A percentile compares a stretch with the other conserved stretches of the same genome.
Conservation (phyloP, 2,888 invertebrate species). For the Parelbella ahira region DNA sequence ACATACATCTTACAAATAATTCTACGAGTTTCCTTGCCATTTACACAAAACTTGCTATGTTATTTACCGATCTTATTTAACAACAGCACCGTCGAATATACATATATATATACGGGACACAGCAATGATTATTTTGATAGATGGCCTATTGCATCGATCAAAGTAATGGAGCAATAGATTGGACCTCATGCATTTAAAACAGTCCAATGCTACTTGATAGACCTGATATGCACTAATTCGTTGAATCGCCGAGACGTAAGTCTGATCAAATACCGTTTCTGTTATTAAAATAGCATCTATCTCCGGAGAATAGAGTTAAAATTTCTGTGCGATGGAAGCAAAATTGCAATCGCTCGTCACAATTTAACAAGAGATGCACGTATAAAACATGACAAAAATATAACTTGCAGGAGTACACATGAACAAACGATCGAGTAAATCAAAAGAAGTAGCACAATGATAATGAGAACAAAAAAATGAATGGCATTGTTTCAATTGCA, state of each 20-base stretch:
- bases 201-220: conserved; percentile 12
- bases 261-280: too few relatives aligned
- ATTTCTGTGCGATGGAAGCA: too few relatives aligned
- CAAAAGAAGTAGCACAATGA: conserved; percentile 22
- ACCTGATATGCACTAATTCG: conserved; percentile 14
- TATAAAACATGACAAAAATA: conserved; percentile 14
- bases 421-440: conserved; percentile 3
- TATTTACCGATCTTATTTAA: neutral
- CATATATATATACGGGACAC: neutral
- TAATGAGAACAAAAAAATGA: conserved; percentile 19
- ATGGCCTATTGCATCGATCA: conserved; percentile 1
- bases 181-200: conserved; percentile 13
- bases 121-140: neutral
- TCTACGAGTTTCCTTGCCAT: conserved; percentile 30
- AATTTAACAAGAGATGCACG: conserved; percentile 4
- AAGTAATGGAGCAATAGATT: conserved; percentile 10
- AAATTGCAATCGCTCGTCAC: too few relatives aligned
- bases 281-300: too few relatives aligned
- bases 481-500: conserved; percentile 22
- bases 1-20: conserved; percentile 13
- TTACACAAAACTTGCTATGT: conserved; percentile 5
- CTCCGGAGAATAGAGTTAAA: neutral
- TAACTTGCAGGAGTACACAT: conserved; percentile 3
- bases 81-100: too few relatives aligned
- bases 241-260: conserved; percentile 8